phyloP scores from a whole-genome alignment of 2,113 vertebrate genomes.

The Actinemys pallida region DNA sequence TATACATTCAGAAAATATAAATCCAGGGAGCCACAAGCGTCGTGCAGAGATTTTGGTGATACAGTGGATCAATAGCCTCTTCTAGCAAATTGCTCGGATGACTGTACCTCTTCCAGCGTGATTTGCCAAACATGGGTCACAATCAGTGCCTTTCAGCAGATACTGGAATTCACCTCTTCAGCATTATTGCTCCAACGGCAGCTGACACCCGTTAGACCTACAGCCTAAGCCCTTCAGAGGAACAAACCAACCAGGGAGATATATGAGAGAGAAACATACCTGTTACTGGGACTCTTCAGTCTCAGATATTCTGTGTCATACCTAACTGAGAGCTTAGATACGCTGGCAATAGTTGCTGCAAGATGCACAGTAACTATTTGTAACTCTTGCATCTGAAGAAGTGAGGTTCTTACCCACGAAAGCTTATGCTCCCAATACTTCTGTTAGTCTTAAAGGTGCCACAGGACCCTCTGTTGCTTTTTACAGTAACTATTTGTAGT shows the following conservation, averaged over 20 bases:
- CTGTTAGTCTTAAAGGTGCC: too few species aligned
- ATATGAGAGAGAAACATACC: fast-evolving
- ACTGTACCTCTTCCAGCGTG: neutral
- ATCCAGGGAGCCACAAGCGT: constrained; percentile 60
- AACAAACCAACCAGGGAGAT: neutral
- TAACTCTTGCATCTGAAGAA: too few species aligned
- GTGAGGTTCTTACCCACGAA: too few species aligned
- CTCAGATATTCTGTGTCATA: neutral
- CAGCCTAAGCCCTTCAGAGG: neutral
- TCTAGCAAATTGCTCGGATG: constrained; percentile 43
- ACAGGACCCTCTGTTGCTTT: too few species aligned
- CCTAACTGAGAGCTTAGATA: neutral
- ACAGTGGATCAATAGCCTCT: constrained; percentile 47
- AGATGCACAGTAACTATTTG: neutral
- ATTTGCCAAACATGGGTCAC: neutral
- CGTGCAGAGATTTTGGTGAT: constrained; percentile 35
- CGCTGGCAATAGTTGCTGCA: neutral
- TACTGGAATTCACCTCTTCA: neutral
- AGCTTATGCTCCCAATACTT: too few species aligned
- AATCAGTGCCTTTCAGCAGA: neutral
- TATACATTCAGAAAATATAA: constrained; percentile 67
- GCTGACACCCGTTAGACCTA: neutral
- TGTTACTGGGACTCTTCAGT: neutral
- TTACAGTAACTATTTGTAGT: neutral
- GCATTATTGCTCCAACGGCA: neutral